Evolutionary conservation across 2,797 vertebrate species (phyloP), one percentile per base, ranked within the genome.

Genomic region (Mallotus villosus): DNA sequence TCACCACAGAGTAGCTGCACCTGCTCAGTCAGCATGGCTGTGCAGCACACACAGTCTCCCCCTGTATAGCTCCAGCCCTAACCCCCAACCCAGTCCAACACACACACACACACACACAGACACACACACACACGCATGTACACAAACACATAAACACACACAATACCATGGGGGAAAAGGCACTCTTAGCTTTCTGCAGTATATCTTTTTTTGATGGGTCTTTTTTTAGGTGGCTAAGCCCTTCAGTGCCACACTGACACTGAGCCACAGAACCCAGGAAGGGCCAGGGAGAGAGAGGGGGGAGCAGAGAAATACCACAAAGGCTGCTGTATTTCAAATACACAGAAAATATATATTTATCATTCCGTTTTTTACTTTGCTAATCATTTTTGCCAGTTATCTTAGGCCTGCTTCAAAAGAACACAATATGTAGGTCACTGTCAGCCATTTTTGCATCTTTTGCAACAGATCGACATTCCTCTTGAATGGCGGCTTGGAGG

Each of bases 1-100:
- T 77, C 74, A 41, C 77, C 72, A 58, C 57, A 46, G 27, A 64
- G n/a, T 16, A 2, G 21, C 12, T 7, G 72, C 71, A 80, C 75
- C 76, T 85, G 68, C 46, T 3, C 41, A 46, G 16, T 62, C 46
- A 61, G 61, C 78, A 63, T 81, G 76, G 68, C 76, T 59, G 76
- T 75, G 32, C 37, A 82, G 74, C 58, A 74, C 71, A 78, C 34
- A 11, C 37, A 41, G 37, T 9, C 63, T 76, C 16, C 16, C 63
- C 21, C 66, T 76, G 57, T 8, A 29, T 32, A 2, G 11, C n/a
- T 7, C 63, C 66, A 78, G 37, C n/a, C 11, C 29, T 70, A 53
- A 29, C 27, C 62, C 29, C 67, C 32, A 32, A 49, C 25, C 60
- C 71, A 53, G 77, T 46, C 70, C 63, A 25, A 64, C 74, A 81